These are phyloP conservation scores for Channa striata DNA, from an alignment of 2,797 vertebrate species.

Conservation along the genomic window DNA sequence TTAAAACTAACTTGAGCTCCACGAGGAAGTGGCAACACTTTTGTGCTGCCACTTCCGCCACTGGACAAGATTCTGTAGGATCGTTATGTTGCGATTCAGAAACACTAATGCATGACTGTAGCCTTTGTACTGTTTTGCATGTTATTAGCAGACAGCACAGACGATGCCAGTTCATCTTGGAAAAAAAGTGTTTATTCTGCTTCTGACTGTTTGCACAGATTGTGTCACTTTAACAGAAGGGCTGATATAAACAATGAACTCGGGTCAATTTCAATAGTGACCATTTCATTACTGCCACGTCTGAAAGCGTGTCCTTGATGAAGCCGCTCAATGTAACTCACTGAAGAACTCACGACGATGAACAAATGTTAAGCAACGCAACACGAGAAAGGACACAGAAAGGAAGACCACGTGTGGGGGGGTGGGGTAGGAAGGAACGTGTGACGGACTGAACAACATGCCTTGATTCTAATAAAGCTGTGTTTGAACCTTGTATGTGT, in stretches of 20 bases:
- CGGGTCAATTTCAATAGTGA: constrained; percentile 20
- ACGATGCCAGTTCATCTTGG: constrained; percentile 40
- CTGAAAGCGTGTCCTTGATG: constrained; percentile 33
- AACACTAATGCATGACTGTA: too few relatives aligned
- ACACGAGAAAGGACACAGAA: constrained; percentile 25
- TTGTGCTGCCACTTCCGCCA: too few relatives aligned
- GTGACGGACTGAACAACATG: constrained; percentile 47
- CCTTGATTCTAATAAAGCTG: constrained; percentile 70
- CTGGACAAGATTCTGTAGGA: too few relatives aligned
- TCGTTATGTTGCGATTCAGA: too few relatives aligned
- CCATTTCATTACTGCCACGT: constrained; percentile 52
- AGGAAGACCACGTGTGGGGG: constrained; percentile 24
- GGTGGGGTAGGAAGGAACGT: constrained; percentile 16
- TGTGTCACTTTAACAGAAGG: constrained; percentile 35
- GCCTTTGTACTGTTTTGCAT: too few relatives aligned
- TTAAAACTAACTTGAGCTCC: too few relatives aligned
- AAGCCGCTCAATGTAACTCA: constrained; percentile 40
- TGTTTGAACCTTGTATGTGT: constrained; percentile 60
- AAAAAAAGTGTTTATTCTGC: constrained; percentile 70
- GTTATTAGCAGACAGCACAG: constrained; percentile 31
- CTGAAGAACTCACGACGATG: constrained; percentile 49
- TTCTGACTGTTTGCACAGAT: constrained; percentile 58
- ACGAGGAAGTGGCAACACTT: too few relatives aligned
- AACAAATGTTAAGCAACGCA: constrained; percentile 47
- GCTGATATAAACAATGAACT: constrained; percentile 32